A percentile compares a stretch with the other conserved stretches of the same genome.
Conservation (phyloP, 2,888 invertebrate genomes). For the Tenthredo notha region DNA sequence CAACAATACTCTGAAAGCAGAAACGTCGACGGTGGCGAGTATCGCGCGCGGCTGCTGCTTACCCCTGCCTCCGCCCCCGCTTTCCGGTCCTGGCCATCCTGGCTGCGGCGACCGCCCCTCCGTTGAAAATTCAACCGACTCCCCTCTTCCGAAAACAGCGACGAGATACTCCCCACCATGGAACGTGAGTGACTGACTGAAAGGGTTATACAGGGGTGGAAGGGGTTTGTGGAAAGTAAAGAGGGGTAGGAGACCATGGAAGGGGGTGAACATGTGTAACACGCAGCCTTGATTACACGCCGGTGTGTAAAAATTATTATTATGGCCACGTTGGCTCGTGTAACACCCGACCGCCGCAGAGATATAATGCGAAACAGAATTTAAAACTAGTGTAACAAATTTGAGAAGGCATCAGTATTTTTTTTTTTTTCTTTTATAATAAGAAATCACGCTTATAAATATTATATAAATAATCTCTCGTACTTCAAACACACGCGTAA, state of each 20-base stretch:
- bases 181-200: conserved; percentile 54
- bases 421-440: not conserved
- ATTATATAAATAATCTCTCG: not conserved
- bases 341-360: not conserved
- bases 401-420: too few species aligned
- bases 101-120: conserved; percentile 61
- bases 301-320: conserved; percentile 76
- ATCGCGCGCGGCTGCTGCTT: conserved; percentile 51
- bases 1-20: conserved; percentile 66
- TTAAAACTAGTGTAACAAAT: not conserved
- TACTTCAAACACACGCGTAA: not conserved
- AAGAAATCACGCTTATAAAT: not conserved
- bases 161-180: conserved; percentile 55
- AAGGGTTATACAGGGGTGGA: conserved; percentile 63
- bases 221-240: conserved; percentile 62
- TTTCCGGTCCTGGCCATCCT: conserved; percentile 60
- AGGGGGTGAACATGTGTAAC: conserved; percentile 73
- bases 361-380: conserved; percentile 1
- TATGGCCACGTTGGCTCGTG: conserved; percentile 61
- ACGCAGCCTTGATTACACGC: conserved; percentile 75
- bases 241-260: conserved; percentile 64
- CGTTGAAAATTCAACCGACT: conserved; percentile 53
- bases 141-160: conserved; percentile 41
- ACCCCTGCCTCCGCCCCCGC: conserved; percentile 59
- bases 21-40: conserved; percentile 63